Percentiles rank a stretch among this genome's conserved stretches.
These are phyloP conservation scores for Psilanteris sp. DNA, from an alignment of 1,140 invertebrate species.

Conservation along the genomic window DNA sequence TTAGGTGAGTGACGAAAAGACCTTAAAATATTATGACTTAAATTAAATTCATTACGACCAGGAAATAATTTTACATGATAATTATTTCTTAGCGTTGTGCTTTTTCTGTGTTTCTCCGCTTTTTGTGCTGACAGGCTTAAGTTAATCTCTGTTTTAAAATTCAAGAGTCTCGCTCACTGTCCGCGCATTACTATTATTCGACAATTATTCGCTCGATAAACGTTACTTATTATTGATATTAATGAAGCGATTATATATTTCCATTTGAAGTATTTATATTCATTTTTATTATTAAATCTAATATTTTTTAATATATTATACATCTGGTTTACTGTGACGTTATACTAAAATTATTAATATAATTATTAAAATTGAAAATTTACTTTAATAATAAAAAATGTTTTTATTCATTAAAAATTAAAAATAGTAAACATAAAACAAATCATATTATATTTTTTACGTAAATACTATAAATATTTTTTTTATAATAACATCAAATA, in stretches of 20 bases:
- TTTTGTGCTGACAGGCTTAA: slow-evolving; percentile 30
- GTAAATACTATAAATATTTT: too few relatives aligned
- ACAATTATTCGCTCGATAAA: slow-evolving; percentile 39
- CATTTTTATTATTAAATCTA: too few relatives aligned
- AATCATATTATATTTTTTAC: too few relatives aligned
- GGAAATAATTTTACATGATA: slow-evolving; percentile 37
- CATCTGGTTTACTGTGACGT: too few relatives aligned
- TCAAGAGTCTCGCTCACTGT: slow-evolving; percentile 40
- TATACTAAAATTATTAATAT: too few relatives aligned
- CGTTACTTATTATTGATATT: slow-evolving; percentile 31
- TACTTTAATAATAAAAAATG: too few relatives aligned
- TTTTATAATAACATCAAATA: too few relatives aligned
- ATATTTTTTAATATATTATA: too few relatives aligned
- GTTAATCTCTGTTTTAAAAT: slow-evolving; percentile 60
- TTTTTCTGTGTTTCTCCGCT: slow-evolving; percentile 30
- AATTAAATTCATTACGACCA: slow-evolving; percentile 38
- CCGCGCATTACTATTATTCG: slow-evolving; percentile 22
- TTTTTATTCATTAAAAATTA: too few relatives aligned
- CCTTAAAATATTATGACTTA: slow-evolving; percentile 48
- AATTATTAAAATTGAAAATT: too few relatives aligned
- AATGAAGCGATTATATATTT: slow-evolving; percentile 38
- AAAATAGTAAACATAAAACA: too few relatives aligned
- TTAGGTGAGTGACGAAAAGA: slow-evolving; percentile 18
- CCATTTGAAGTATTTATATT: too few relatives aligned
- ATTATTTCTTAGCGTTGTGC: slow-evolving; percentile 40